Conservation (phyloP, 1,140 invertebrate species). For the Proctacanthus coquilletti region DNA sequence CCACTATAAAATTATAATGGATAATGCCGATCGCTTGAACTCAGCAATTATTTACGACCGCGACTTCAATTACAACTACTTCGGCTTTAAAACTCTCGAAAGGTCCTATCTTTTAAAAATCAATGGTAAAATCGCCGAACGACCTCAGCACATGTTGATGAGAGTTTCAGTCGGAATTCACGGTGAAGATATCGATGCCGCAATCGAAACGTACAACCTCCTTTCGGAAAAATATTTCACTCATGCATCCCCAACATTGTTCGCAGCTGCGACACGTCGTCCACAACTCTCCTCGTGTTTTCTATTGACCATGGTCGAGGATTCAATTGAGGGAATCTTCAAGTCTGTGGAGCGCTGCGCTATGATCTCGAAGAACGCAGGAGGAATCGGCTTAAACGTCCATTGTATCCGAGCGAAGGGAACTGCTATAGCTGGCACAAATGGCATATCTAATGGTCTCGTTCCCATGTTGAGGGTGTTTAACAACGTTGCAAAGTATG, state of each 20-base stretch:
- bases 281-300: conserved; percentile 96
- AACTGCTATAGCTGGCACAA: conserved; percentile 85
- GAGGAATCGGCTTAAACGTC: conserved; percentile 93
- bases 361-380: conserved; percentile 91
- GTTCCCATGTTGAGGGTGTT: conserved; percentile 94
- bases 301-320: conserved; percentile 84
- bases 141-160: conserved; percentile 99
- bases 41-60: conserved; percentile 96
- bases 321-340: conserved; percentile 98
- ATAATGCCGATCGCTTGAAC: conserved; percentile 77
- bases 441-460: conserved; percentile 91
- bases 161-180: conserved; percentile 94
- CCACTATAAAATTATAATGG: conserved; percentile 70
- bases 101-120: conserved; percentile 91
- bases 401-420: conserved; percentile 91
- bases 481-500: conserved; percentile 93
- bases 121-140: conserved; percentile 83
- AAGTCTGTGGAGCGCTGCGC: conserved; percentile 89
- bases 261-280: conserved; percentile 80
- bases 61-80: conserved; percentile 96
- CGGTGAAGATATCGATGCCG: conserved; percentile 79
- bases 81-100: conserved; percentile 98
- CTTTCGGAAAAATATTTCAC: conserved; percentile 95
- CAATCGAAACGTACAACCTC: conserved; percentile 93
- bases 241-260: conserved; percentile 94